Conservation (phyloP, 2,113 vertebrate genomes). For the Colius striatus region DNA sequence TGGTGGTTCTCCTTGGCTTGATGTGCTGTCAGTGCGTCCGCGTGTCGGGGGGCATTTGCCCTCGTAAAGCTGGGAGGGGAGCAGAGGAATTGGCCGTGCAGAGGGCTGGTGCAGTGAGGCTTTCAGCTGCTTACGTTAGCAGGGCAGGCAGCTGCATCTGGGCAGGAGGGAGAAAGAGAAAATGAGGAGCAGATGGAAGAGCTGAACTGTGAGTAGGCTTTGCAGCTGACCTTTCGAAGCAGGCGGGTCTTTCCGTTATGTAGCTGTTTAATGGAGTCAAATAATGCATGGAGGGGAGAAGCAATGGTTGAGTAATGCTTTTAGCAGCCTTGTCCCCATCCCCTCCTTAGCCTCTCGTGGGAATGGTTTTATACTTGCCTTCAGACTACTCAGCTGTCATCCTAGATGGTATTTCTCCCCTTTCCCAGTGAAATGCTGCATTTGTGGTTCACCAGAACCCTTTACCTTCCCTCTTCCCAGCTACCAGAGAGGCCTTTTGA, state of each 20-base stretch:
- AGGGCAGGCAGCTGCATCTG: background rate
- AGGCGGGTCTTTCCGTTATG: background rate
- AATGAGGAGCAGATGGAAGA: conserved; percentile 61
- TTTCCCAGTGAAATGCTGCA: background rate
- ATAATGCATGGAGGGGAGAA: background rate
- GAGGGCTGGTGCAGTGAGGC: background rate
- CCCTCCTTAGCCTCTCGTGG: background rate
- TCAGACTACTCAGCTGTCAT: background rate
- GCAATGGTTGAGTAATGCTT: background rate
- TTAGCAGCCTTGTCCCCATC: background rate
- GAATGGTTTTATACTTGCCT: background rate
- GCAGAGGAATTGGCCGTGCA: background rate
- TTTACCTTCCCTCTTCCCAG: background rate
- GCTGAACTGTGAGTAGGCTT: background rate
- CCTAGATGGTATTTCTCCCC: background rate
- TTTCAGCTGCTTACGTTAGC: background rate
- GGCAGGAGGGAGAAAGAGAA: background rate
- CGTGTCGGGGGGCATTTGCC: background rate
- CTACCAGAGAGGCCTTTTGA: background rate
- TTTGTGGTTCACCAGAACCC: background rate
- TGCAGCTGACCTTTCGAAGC: conserved; percentile 9
- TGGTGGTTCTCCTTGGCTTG: background rate
- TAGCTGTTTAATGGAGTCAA: background rate
- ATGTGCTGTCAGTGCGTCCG: background rate
- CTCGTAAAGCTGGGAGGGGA: background rate